Evolutionary conservation across 2,888 invertebrate genomes (phyloP).

Genomic region (Diplolepis rosae): DNA sequence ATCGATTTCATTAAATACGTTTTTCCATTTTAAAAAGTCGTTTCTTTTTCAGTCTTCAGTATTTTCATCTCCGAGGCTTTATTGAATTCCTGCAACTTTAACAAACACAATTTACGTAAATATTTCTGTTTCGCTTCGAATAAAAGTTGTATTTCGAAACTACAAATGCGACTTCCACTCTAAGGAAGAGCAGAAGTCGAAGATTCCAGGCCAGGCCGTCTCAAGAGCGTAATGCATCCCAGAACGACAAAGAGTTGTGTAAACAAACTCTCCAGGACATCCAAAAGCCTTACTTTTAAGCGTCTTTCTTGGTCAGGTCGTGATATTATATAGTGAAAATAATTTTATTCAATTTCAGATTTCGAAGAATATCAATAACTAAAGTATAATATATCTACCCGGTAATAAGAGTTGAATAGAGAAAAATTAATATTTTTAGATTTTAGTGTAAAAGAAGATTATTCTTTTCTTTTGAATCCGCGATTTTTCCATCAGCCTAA

Average conservation of each 20-base stretch:
- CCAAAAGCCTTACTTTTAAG: slow-evolving; percentile 57
- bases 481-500: too few relatives aligned
- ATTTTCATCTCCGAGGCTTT: neutral
- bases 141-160: neutral
- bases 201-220: slow-evolving; percentile 67
- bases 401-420: too few relatives aligned
- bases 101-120: neutral
- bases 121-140: neutral
- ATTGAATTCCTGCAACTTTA: neutral
- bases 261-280: slow-evolving; percentile 66
- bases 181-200: slow-evolving; percentile 60
- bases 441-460: too few relatives aligned
- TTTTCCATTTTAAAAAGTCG: neutral
- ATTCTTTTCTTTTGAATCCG: too few relatives aligned
- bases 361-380: neutral
- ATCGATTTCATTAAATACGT: too few relatives aligned
- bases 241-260: slow-evolving; percentile 64
- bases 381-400: neutral
- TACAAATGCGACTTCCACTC: slow-evolving; percentile 36
- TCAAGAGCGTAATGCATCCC: slow-evolving; percentile 68
- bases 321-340: too few relatives aligned
- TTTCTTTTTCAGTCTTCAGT: neutral
- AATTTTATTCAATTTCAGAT: neutral
- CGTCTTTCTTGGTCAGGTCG: slow-evolving; percentile 40
- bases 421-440: too few relatives aligned